phyloP scores from a whole-genome alignment of 1,140 invertebrate genomes.

The Drosophila nasuta region DNA sequence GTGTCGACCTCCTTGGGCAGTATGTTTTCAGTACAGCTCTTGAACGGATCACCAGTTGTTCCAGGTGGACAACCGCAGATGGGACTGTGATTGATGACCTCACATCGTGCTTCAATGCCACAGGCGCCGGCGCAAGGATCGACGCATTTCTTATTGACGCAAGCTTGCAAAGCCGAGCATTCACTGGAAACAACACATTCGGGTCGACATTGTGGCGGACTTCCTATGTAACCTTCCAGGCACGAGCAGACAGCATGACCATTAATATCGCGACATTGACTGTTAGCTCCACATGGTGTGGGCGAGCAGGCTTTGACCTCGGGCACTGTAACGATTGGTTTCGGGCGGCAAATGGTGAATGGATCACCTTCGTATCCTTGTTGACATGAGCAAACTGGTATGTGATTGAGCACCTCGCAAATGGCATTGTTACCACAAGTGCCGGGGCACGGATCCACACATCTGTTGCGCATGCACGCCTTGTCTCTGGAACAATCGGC shows the following conservation, averaged over 20 bases:
- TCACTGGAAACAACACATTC: conserved; percentile 94
- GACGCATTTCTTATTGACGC: conserved; percentile 93
- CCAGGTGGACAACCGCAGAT: conserved; percentile 92
- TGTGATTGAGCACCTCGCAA: conserved; percentile 94
- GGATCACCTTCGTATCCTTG: conserved; percentile 92
- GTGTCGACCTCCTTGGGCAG: conserved; percentile 67
- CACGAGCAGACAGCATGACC: conserved; percentile 93
- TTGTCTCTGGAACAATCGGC: conserved; percentile 92
- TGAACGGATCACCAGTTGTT: conserved; percentile 94
- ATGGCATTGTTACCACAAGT: conserved; percentile 93
- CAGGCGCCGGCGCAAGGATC: conserved; percentile 94
- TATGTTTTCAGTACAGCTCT: conserved; percentile 89
- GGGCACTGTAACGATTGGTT: conserved; percentile 76
- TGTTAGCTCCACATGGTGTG: conserved; percentile 89
- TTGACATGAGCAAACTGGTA: conserved; percentile 92
- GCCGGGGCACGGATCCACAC: conserved; percentile 92
- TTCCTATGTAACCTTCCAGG: conserved; percentile 90
- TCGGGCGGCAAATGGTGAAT: conserved; percentile 89
- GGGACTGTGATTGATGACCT: conserved; percentile 94
- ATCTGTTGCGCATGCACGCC: conserved; percentile 93
- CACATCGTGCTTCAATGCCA: conserved; percentile 92
- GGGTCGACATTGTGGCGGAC: conserved; percentile 91
- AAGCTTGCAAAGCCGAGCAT: conserved; percentile 91
- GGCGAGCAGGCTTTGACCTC: conserved; percentile 91
- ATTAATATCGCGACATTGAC: conserved; percentile 89